Percentiles rank a stretch among this genome's conserved stretches.
Evolutionary conservation across 2,797 vertebrate species (phyloP).

Genomic region (Kryptopterus vitreolus): DNA sequence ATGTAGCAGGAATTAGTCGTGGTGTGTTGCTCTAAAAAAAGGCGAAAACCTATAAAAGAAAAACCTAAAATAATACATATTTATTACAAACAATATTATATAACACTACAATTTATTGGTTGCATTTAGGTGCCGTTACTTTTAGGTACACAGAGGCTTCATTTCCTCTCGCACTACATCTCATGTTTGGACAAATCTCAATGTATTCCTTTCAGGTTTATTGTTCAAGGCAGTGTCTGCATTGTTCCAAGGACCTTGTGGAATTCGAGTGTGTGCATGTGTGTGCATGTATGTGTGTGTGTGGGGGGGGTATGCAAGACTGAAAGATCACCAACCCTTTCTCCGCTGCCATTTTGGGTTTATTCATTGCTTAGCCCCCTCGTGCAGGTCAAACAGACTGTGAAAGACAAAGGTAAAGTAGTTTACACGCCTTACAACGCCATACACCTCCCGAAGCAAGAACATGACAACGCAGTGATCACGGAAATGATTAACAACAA

Average conservation of each 20-base stretch:
- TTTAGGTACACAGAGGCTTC: background rate
- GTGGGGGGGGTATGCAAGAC: background rate
- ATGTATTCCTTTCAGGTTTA: background rate
- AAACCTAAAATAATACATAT: too few species aligned
- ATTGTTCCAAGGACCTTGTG: background rate
- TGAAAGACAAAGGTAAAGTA: conserved; percentile 46
- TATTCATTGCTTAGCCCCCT: conserved; percentile 85
- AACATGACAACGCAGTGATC: background rate
- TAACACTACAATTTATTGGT: background rate
- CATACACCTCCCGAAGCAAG: background rate
- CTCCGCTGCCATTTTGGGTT: conserved; percentile 89
- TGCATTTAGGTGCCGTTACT: background rate
- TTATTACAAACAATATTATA: too few species aligned
- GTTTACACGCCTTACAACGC: background rate
- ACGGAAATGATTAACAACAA: background rate
- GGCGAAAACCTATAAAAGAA: too few species aligned
- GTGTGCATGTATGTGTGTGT: conserved; percentile 16
- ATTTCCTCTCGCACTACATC: background rate
- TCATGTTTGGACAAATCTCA: background rate
- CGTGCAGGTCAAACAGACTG: conserved; percentile 78
- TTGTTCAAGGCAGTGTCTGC: background rate
- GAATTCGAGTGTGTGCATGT: conserved; percentile 2
- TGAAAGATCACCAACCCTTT: conserved; percentile 83
- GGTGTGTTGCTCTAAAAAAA: too few species aligned
- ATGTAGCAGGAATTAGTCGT: too few species aligned